A percentile compares a stretch with the other conserved stretches of the same genome.
These are phyloP conservation scores for Eilema depressum DNA, from an alignment of 2,888 invertebrate species.

Conservation along the genomic window DNA sequence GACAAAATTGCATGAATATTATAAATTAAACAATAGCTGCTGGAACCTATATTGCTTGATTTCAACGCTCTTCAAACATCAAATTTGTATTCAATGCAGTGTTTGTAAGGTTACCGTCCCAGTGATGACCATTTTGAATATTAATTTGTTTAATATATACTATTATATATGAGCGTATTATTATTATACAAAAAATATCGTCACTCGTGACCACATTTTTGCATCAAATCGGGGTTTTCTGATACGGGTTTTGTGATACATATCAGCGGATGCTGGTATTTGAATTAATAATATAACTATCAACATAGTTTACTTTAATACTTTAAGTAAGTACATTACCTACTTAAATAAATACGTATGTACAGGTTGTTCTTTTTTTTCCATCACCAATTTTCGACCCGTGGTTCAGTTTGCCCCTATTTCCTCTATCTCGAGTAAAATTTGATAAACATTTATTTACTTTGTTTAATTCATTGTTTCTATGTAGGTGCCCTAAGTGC, in stretches of 20 bases:
- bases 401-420: background rate
- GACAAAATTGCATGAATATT: background rate
- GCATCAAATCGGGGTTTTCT: background rate
- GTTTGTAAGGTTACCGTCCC: background rate
- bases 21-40: background rate
- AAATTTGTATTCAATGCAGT: background rate
- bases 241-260: background rate
- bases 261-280: background rate
- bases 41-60: no score
- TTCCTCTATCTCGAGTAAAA: background rate
- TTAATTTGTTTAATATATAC: no score
- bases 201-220: background rate
- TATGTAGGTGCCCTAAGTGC: no score
- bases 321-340: background rate
- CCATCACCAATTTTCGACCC: background rate
- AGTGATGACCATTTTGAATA: no score
- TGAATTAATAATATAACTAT: background rate
- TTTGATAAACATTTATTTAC: background rate
- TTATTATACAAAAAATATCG: background rate
- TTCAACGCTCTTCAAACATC: background rate
- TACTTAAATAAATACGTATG: background rate
- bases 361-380: background rate
- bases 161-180: background rate
- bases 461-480: background rate
- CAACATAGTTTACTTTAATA: background rate